These are phyloP conservation scores for Sthenelais limicola DNA, from an alignment of 2,888 invertebrate species.

Conservation along the genomic window DNA sequence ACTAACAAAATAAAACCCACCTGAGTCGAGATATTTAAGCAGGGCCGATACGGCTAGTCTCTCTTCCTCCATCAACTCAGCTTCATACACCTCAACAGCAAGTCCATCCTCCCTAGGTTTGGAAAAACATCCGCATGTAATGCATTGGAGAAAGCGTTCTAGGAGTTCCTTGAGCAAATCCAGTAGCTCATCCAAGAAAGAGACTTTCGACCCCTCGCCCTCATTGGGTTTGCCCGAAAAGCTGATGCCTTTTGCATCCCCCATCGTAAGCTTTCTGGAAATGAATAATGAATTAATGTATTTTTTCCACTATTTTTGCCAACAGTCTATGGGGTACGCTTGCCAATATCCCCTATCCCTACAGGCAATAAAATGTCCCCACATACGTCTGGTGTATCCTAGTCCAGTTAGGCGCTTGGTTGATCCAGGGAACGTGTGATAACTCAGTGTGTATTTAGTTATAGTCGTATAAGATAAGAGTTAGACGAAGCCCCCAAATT, in stretches of 20 bases:
- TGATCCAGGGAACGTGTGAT: too few relatives aligned
- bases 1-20: conserved; percentile 45
- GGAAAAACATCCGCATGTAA: conserved; percentile 63
- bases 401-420: too few relatives aligned
- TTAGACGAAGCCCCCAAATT: too few relatives aligned
- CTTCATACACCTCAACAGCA: conserved; percentile 56
- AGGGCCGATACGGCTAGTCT: conserved; percentile 59
- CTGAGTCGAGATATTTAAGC: conserved; percentile 60
- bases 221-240: background rate
- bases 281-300: too few relatives aligned
- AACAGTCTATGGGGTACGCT: too few relatives aligned
- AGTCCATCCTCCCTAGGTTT: conserved; percentile 46
- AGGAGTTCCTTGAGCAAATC: conserved; percentile 56
- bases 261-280: too few relatives aligned
- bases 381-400: too few relatives aligned
- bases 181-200: conserved; percentile 56
- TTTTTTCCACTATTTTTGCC: too few relatives aligned
- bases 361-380: too few relatives aligned
- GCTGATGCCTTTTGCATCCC: background rate
- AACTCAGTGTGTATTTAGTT: too few relatives aligned
- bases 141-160: conserved; percentile 57
- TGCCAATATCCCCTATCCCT: too few relatives aligned
- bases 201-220: conserved; percentile 49
- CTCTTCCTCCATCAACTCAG: conserved; percentile 61
- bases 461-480: too few relatives aligned